Conservation (phyloP, 2,797 vertebrate genomes). For the Clamator glandarius region DNA sequence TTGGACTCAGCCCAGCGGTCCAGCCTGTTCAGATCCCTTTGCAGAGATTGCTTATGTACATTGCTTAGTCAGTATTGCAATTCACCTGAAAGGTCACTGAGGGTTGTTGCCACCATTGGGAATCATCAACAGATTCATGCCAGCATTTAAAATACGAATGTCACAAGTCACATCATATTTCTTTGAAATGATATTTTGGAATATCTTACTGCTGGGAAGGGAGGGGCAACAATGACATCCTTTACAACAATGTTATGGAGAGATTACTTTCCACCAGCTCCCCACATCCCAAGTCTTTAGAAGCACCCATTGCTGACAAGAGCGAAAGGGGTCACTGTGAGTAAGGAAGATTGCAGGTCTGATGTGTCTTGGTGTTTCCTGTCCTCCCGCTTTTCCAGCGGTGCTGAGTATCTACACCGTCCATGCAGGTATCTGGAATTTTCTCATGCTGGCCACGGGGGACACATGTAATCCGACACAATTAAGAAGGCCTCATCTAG, state of each 20-base stretch:
- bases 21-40: too few relatives aligned
- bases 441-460: not conserved
- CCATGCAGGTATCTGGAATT: not conserved
- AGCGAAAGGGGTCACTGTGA: not conserved
- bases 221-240: not conserved
- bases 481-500: not conserved
- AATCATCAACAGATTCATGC: not conserved
- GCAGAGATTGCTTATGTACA: not conserved
- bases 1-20: too few relatives aligned
- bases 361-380: not conserved
- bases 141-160: not conserved
- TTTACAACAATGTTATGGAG: not conserved
- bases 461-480: not conserved
- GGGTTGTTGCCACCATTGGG: not conserved
- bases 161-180: not conserved
- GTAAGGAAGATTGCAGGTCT: not conserved
- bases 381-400: not conserved
- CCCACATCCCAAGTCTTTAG: not conserved
- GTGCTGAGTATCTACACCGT: not conserved
- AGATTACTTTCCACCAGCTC: not conserved
- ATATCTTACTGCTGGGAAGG: not conserved
- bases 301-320: not conserved
- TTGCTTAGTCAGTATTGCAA: not conserved
- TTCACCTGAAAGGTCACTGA: not conserved
- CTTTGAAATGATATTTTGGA: not conserved